Base-by-base conservation (phyloP, 2,113 vertebrate genomes). In the Myodes glareolus region DNA sequence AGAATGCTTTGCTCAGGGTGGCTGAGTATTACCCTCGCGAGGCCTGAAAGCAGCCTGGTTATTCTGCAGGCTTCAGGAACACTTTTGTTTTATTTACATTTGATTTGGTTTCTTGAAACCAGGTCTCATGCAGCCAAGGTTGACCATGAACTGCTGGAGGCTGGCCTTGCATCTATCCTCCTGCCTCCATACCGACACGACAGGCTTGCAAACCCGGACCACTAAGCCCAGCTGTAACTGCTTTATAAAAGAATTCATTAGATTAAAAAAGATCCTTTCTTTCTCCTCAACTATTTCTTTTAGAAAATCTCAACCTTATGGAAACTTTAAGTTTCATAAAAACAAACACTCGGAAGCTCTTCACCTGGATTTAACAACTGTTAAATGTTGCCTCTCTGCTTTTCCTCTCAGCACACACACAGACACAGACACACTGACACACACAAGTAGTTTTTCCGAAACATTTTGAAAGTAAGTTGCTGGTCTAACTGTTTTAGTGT, bases 261-360 rank as follows among this genome's bases (percentile, higher is more conserved):
- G 92, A 52, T 94, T 93, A 52, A 72, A 65, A 52, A 88, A 77
- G 92, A 92, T 29, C 19, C 72, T 77, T 63, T 87, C 12, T 84
- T 76, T 82, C 27, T 1, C 0, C 12, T 67, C 27, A 86, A 77
- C 45, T 81, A 87, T 92, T 84, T 78, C 63, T 88, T 96, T 95
- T 72, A 63, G 91, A 92, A 85, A 90, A 67, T 73, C 45, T 91
- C 50, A 92, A 81, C 68, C 8, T 88, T 67, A 47, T 1, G 90
- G 61, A 75, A 94, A 90, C 85, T 16, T 67, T 82, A 81, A 81
- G 52, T 73, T 42, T 81, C 67, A 39, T n/a, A 92, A 94, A 94
- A 77, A 72, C 65, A 84, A 77, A 42, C 5, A 80, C 21, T 47
- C 39, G 47, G 3, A 63, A 0, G 25, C 3, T 42, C 13, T 82